Conservation (phyloP, 1,140 invertebrate species). For the Aphidius gifuensis region DNA sequence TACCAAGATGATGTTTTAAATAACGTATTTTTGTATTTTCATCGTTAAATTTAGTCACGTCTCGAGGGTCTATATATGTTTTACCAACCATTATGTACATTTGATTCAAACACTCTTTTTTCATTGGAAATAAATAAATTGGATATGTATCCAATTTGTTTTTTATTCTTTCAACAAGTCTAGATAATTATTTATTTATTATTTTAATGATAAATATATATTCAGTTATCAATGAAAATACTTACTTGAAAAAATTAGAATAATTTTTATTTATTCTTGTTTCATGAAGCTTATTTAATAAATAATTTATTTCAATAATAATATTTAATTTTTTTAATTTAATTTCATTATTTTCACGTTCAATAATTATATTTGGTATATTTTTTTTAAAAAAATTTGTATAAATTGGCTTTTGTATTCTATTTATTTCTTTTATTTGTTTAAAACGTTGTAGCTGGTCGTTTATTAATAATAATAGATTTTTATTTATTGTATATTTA, state of each 20-base stretch:
- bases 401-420: slow-evolving; percentile 36
- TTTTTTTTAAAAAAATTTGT: slow-evolving; percentile 16
- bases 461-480: slow-evolving; percentile 10
- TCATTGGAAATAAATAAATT: slow-evolving; percentile 34
- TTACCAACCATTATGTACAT: slow-evolving; percentile 39
- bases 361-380: slow-evolving; percentile 13
- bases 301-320: slow-evolving; percentile 32
- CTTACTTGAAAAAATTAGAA: slow-evolving; percentile 34
- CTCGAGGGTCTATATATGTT: slow-evolving; percentile 39
- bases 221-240: no score
- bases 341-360: slow-evolving; percentile 24
- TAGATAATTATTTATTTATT: slow-evolving; percentile 8
- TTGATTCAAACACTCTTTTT: slow-evolving; percentile 32
- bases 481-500: slow-evolving; percentile 25
- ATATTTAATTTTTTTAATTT: slow-evolving; percentile 26
- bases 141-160: slow-evolving; percentile 37
- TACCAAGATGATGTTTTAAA: slow-evolving; percentile 39
- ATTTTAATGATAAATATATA: no score
- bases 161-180: slow-evolving; percentile 33
- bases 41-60: slow-evolving; percentile 28
- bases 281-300: slow-evolving; percentile 31
- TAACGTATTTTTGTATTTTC: slow-evolving; percentile 23
- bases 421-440: slow-evolving; percentile 30
- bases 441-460: slow-evolving; percentile 16
- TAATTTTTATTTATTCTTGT: slow-evolving; percentile 35